A percentile compares a stretch with the other conserved stretches of the same genome.
Evolutionary conservation across 2,113 vertebrate genomes (phyloP).

Genomic region (Ranitomeya imitator): DNA sequence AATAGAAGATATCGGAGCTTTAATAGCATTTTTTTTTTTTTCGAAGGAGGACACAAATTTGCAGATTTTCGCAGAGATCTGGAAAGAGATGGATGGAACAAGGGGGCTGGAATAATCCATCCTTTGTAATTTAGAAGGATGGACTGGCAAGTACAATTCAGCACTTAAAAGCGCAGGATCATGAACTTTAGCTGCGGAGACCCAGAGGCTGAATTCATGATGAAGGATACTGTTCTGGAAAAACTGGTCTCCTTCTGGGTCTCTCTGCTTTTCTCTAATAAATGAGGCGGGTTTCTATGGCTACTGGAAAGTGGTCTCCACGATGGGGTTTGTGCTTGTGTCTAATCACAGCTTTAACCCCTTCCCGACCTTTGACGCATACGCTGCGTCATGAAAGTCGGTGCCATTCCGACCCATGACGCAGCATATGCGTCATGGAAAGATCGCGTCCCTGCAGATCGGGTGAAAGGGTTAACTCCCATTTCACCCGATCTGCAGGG

Average conservation of each 20-base stretch:
- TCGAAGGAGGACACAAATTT: background rate
- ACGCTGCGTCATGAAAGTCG: no score
- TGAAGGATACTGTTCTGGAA: background rate
- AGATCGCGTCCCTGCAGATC: no score
- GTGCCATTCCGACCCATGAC: no score
- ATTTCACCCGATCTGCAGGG: no score
- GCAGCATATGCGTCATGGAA: no score
- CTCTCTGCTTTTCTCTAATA: background rate
- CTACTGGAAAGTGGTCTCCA: background rate
- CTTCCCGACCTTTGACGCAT: no score
- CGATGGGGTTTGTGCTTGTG: background rate
- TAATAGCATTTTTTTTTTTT: background rate
- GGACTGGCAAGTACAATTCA: constrained; percentile 23
- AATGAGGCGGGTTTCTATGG: constrained; percentile 14
- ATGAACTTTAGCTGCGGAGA: constrained; percentile 11
- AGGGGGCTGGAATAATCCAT: background rate
- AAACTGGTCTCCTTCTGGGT: background rate
- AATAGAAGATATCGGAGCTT: background rate
- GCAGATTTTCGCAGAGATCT: constrained; percentile 8
- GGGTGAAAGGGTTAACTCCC: no score
- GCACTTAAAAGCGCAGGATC: constrained; percentile 33
- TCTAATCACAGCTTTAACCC: no score
- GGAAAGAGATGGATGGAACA: background rate
- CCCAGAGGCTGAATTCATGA: constrained; percentile 20
- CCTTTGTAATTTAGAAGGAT: constrained; percentile 11